These are phyloP conservation scores for Kuschelorhynchus macadamiae DNA, from an alignment of 2,888 invertebrate genomes.

Conservation along the genomic window DNA sequence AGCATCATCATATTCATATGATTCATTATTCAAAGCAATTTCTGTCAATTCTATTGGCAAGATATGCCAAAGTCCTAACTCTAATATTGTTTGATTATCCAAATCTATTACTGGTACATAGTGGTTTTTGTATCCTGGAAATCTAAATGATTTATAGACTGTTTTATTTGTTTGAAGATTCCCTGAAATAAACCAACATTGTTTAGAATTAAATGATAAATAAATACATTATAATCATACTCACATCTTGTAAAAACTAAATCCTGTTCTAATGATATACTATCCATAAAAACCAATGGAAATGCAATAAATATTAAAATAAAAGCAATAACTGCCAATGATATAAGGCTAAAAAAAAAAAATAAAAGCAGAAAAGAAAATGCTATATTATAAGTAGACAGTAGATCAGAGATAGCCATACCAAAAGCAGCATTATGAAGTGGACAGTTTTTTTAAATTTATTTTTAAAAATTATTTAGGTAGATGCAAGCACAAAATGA, in stretches of 20 bases:
- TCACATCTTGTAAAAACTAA: conserved; percentile 84
- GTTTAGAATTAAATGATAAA: too few relatives aligned
- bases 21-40: conserved; percentile 66
- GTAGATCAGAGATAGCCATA: not conserved
- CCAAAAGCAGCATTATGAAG: too few relatives aligned
- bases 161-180: conserved; percentile 51
- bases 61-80: conserved; percentile 82
- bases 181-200: conserved; percentile 13
- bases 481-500: too few relatives aligned
- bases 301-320: conserved; percentile 76
- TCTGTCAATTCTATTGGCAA: conserved; percentile 77
- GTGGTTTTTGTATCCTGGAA: conserved; percentile 78
- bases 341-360: conserved; percentile 48
- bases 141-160: conserved; percentile 66
- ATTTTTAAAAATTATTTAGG: too few relatives aligned
- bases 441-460: too few relatives aligned
- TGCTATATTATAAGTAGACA: not conserved
- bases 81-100: conserved; percentile 53
- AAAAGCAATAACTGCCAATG: conserved; percentile 65
- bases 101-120: conserved; percentile 71
- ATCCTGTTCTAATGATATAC: conserved; percentile 76
- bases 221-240: too few relatives aligned
- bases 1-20: conserved; percentile 71
- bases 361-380: not conserved
- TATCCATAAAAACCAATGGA: conserved; percentile 81